Evolutionary conservation across 1,140 invertebrate species (phyloP).

Genomic region (Sitobion miscanthi): DNA sequence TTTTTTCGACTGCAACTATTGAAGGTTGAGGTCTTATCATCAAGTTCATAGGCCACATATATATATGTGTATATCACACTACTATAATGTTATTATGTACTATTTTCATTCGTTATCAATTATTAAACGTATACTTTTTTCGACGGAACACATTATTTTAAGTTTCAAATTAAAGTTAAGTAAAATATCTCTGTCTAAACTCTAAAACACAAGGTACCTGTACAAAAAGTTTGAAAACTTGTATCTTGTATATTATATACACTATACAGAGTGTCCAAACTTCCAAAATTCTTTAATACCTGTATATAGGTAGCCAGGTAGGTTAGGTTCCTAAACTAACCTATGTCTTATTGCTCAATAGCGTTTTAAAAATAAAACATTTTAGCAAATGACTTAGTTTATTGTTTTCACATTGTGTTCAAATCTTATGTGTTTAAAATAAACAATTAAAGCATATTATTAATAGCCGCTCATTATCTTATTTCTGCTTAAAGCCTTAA

Average conservation of each 20-base stretch:
- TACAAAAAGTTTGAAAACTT: background rate
- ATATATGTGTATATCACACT: too few species aligned
- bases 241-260: background rate
- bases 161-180: background rate
- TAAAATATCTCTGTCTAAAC: background rate
- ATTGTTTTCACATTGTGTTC: too few species aligned
- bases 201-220: background rate
- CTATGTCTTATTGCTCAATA: background rate
- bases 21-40: conserved; percentile 29
- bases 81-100: background rate
- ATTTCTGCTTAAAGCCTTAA: background rate
- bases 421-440: background rate
- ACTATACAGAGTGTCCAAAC: background rate
- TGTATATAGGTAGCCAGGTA: background rate
- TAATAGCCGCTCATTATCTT: too few species aligned
- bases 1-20: background rate
- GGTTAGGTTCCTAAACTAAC: too few species aligned
- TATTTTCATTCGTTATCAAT: background rate
- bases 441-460: background rate
- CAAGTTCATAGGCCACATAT: conserved; percentile 13
- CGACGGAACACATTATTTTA: background rate
- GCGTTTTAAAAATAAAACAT: background rate
- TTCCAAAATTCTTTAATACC: background rate
- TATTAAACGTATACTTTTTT: background rate
- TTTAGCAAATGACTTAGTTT: too few species aligned